Percentiles rank a stretch among this genome's conserved stretches.
Evolutionary conservation across 2,888 invertebrate genomes (phyloP).

Genomic region (Cloeon dipterum): DNA sequence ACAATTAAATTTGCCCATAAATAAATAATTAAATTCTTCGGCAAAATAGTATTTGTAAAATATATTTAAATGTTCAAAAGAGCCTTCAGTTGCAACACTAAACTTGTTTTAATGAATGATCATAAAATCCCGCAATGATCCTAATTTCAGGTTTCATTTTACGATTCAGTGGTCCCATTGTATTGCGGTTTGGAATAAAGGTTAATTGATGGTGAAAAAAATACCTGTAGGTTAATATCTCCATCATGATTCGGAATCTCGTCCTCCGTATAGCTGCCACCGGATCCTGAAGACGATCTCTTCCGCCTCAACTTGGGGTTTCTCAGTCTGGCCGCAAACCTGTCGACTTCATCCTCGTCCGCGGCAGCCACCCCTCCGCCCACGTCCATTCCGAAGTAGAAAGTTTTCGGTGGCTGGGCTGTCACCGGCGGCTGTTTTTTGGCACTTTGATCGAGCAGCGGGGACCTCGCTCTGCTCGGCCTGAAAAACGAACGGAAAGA

Average conservation of each 20-base stretch:
- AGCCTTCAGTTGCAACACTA: too few relatives aligned
- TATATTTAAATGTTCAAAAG: too few relatives aligned
- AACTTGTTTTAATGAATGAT: too few relatives aligned
- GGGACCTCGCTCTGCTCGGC: not conserved
- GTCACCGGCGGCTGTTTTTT: not conserved
- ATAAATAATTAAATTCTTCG: too few relatives aligned
- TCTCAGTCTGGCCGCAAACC: slow-evolving; percentile 15
- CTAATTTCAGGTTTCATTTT: too few relatives aligned
- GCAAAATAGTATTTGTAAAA: too few relatives aligned
- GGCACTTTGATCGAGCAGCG: not conserved
- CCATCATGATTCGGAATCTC: slow-evolving; percentile 21
- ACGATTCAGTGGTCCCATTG: too few relatives aligned
- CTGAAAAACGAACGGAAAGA: not conserved
- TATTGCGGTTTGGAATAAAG: too few relatives aligned
- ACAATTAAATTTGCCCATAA: too few relatives aligned
- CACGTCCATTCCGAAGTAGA: slow-evolving; percentile 61
- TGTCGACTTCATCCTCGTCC: slow-evolving; percentile 12
- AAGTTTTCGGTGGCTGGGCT: slow-evolving; percentile 25
- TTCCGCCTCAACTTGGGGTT: slow-evolving; percentile 7
- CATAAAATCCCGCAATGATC: too few relatives aligned
- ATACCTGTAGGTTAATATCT: slow-evolving; percentile 40
- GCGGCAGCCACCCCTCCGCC: slow-evolving; percentile 12
- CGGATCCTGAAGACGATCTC: slow-evolving; percentile 1
- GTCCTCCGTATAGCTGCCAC: slow-evolving; percentile 10
- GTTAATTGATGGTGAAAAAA: too few relatives aligned